Base-by-base conservation (phyloP, 2,797 vertebrate genomes). In the Remorina albescens region DNA sequence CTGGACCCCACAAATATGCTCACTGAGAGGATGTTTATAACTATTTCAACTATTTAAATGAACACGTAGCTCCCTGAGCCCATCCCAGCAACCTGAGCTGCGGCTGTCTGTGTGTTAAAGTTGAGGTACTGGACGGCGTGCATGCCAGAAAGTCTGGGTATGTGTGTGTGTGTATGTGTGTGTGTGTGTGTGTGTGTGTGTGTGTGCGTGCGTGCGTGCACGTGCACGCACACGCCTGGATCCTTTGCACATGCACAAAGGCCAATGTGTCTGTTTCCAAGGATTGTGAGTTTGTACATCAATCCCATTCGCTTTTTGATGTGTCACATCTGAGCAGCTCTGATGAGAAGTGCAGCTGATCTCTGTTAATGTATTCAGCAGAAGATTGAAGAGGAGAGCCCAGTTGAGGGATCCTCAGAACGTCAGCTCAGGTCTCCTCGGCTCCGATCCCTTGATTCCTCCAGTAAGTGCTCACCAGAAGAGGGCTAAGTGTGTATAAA, bases 271-370 rank as follows among this genome's bases (percentile, higher is more conserved):
- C 65, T 71, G 74, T 83, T 72, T 75, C 75, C 66, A 79, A 46
- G 61, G 23, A 58, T 58, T 7, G 13, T 32, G n/a, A 59, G 66
- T 85, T 84, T 82, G 72, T 79, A 62, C 61, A 69, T 82, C 56
- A 56, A 18, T 67, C 70, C 51, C 57, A 18, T 67, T 34, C 25
- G 28, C 68, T 58, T 66, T 61, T 41, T 15, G 60, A 83, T 85
- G 84, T 80, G 75, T 73, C 86, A 83, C 82, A 78, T 84, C 78
- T 28, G 76, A 76, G 76, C n/a, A 72, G 37, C 47, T 83, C 70
- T 89, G 89, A 94, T 92, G 92, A 91, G 89, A 91, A 92, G 42
- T 60, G 10, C 92, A 94, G 91, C 86, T 86, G 89, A 93, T 88
- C 60, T 19, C 63, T 71, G 58, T 71, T 92, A 86, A 94, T 91